Percentiles rank a stretch among this genome's conserved stretches.
phyloP scores from a whole-genome alignment of 2,113 vertebrate species.

The Phalacrocorax aristotelis region DNA sequence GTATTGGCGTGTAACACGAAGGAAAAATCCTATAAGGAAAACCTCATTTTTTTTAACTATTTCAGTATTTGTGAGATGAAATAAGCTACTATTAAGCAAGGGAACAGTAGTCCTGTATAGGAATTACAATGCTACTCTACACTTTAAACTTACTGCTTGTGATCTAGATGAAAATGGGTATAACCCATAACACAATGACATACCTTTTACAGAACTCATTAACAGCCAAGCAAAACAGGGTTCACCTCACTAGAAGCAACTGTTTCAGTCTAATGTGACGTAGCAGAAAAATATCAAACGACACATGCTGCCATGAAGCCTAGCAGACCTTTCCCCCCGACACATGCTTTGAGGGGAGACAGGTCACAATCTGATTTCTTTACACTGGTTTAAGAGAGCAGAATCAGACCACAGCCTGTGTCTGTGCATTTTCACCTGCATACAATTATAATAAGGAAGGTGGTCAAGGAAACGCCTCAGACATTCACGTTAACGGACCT shows the following conservation, averaged over 20 bases:
- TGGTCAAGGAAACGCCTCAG: background rate
- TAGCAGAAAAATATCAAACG: conserved; percentile 32
- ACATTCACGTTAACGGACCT: background rate
- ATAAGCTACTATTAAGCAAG: conserved; percentile 41
- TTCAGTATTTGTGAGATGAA: background rate
- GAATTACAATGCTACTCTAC: background rate
- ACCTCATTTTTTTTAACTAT: background rate
- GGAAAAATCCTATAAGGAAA: background rate
- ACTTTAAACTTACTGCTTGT: background rate
- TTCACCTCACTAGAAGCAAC: background rate
- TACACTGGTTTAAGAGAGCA: conserved; percentile 6
- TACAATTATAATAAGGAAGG: background rate
- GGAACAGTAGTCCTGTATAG: background rate
- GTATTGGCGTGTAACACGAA: background rate
- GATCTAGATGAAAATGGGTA: background rate
- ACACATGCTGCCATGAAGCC: background rate
- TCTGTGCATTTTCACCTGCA: background rate
- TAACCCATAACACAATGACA: background rate
- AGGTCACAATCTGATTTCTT: background rate
- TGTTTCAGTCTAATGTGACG: conserved; percentile 2
- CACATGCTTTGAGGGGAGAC: background rate
- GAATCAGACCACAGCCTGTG: background rate
- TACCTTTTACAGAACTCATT: background rate
- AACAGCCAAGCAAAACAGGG: background rate
- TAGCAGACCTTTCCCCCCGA: background rate